Evolutionary conservation across 2,888 invertebrate species (phyloP), one percentile per base, ranked within the genome.

Genomic region (Scaptomyza tumidula): DNA sequence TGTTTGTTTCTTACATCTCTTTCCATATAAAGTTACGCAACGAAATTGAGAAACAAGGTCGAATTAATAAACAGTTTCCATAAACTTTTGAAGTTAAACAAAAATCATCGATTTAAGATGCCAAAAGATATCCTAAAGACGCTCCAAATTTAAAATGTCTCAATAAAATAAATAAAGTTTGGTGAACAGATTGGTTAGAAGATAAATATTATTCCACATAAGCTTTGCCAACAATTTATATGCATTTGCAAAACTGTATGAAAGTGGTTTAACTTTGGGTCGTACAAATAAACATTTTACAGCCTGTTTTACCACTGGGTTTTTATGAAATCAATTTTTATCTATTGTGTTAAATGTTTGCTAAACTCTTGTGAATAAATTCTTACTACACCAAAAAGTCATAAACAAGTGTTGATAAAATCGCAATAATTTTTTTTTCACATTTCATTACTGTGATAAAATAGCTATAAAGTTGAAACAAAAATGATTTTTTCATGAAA

Each of bases 1-100:
- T 49, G 69, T 54, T 52, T 64, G 50, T 53, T 57, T 24, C 44
- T 46, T 71, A 53, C 49, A 45, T 54, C 41, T 70, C 33, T 13
- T 55, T 62, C 29, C 27, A 45, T 49, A 56, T 44, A 48, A 52
- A 72, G 39, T 63, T 75, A 33, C 27, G 33, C 39, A 1, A 16
- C 9, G 16, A 14, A 13, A 46, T 16, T 19, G 5, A n/a, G 14
- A 11, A 50, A 46, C 39, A 33, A 35, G 14, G n/a, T 7, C 43
- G 19, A 44, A 49, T 35, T 41, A 48, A 33, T 16, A 33, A n/a
- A 27, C 9, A 33, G 13, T 24, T 48, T 14, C 9, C 19, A 13
- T 19, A 35, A 31, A 43, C 10, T 54, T 66, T 13, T 7, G 10
- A 63, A 45, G 27, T 14, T 27, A 5, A 13, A 29, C 31, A 19